These are phyloP conservation scores for Diplodus puntazzo DNA, from an alignment of 2,797 vertebrate genomes.

Conservation along the genomic window DNA sequence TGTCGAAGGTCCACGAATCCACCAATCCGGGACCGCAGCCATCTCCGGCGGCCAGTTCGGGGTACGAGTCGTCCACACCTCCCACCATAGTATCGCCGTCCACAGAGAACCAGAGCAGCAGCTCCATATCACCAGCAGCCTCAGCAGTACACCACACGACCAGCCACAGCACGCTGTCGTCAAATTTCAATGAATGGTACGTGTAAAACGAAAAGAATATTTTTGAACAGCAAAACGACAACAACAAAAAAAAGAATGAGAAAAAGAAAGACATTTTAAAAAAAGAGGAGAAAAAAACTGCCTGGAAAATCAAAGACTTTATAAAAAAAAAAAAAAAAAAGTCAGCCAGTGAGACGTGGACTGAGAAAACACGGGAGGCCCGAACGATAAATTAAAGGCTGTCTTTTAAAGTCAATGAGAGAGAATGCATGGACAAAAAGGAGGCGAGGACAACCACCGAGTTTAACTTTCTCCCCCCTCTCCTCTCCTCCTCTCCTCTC, in stretches of 20 bases:
- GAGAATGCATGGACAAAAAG: conserved; percentile 87
- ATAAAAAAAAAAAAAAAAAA: conserved; percentile 50
- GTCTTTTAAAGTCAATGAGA: conserved; percentile 78
- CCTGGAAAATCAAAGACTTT: conserved; percentile 86
- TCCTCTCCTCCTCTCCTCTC: neutral
- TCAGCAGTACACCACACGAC: conserved; percentile 97
- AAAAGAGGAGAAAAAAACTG: conserved; percentile 77
- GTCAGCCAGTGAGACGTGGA: conserved; percentile 88
- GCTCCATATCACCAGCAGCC: conserved; percentile 97
- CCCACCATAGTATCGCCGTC: conserved; percentile 98
- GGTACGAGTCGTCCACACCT: conserved; percentile 98
- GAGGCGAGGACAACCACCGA: conserved; percentile 87
- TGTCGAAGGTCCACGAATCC: conserved; percentile 94
- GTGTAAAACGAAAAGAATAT: conserved; percentile 95
- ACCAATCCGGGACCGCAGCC: conserved; percentile 94
- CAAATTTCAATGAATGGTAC: conserved; percentile 99
- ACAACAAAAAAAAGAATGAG: conserved; percentile 68
- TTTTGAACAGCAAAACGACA: conserved; percentile 81
- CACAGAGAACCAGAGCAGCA: conserved; percentile 97
- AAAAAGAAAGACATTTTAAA: conserved; percentile 82
- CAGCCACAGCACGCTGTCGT: conserved; percentile 98
- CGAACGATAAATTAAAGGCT: conserved; percentile 81
- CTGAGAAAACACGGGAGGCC: conserved; percentile 83
- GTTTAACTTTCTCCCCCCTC: conserved; percentile 57
- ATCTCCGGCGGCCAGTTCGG: conserved; percentile 98